Conservation (phyloP, 2,113 vertebrate species). For the Redunca redunca region DNA sequence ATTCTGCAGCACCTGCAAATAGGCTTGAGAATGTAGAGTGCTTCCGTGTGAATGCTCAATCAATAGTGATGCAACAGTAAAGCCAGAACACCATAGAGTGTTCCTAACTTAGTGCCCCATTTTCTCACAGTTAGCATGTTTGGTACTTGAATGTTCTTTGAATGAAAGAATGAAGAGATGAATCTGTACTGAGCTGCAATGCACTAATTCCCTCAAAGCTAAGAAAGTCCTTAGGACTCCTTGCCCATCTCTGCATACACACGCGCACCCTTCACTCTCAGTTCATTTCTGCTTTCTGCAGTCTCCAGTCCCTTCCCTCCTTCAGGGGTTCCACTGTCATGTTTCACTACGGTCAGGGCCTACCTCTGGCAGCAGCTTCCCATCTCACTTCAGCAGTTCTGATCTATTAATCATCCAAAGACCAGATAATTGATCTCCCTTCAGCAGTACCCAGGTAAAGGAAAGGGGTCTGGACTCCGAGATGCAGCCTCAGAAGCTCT, state of each 20-base stretch:
- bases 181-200: background rate
- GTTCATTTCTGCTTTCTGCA: background rate
- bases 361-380: background rate
- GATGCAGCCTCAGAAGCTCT: background rate
- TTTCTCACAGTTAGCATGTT: background rate
- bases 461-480: background rate
- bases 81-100: background rate
- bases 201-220: background rate
- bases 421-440: background rate
- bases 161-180: background rate
- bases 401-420: background rate
- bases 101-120: background rate
- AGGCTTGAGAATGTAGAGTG: background rate
- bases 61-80: background rate
- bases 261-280: fast-evolving
- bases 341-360: background rate
- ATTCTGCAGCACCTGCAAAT: background rate
- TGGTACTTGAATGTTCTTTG: background rate
- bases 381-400: background rate
- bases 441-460: background rate
- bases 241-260: background rate
- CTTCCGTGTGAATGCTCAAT: background rate
- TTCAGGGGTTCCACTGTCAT: background rate
- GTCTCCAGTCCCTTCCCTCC: too few relatives aligned
- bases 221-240: background rate